Conservation (phyloP, 2,888 invertebrate species). For the Eupithecia pulchellata region DNA sequence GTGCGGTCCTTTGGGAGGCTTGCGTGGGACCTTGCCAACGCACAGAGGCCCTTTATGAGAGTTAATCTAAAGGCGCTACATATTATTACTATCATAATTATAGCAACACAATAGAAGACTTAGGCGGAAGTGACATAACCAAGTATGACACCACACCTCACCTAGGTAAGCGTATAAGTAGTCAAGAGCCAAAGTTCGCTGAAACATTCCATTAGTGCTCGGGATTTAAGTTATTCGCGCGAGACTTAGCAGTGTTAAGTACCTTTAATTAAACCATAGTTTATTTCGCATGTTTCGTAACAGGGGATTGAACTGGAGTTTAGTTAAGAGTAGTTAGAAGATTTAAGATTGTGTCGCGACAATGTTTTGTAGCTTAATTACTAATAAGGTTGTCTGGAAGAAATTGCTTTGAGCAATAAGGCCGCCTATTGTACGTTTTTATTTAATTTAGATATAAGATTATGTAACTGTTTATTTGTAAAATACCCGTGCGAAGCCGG, state of each 20-base stretch:
- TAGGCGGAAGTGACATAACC: background rate
- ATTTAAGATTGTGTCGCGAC: background rate
- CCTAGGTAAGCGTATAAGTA: background rate
- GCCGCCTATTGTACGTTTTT: no score
- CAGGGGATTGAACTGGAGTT: background rate
- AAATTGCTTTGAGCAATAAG: no score
- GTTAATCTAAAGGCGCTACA: no score
- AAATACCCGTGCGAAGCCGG: no score
- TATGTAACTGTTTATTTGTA: no score
- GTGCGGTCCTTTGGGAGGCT: no score
- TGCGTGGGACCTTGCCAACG: no score
- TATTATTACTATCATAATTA: no score
- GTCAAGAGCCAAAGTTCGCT: slow-evolving; percentile 3
- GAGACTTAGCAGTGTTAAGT: slow-evolving; percentile 7
- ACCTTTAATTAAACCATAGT: slow-evolving; percentile 8
- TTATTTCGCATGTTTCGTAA: slow-evolving; percentile 10
- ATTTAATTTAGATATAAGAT: no score
- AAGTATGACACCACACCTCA: background rate
- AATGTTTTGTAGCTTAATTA: background rate
- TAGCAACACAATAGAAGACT: background rate
- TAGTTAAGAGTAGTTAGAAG: background rate
- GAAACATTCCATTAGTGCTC: slow-evolving; percentile 12
- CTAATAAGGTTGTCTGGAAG: no score
- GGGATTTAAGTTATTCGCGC: background rate
- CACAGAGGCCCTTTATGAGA: no score